Evolutionary conservation across 2,113 vertebrate species (phyloP).

Genomic region (Cephalopterus ornatus): DNA sequence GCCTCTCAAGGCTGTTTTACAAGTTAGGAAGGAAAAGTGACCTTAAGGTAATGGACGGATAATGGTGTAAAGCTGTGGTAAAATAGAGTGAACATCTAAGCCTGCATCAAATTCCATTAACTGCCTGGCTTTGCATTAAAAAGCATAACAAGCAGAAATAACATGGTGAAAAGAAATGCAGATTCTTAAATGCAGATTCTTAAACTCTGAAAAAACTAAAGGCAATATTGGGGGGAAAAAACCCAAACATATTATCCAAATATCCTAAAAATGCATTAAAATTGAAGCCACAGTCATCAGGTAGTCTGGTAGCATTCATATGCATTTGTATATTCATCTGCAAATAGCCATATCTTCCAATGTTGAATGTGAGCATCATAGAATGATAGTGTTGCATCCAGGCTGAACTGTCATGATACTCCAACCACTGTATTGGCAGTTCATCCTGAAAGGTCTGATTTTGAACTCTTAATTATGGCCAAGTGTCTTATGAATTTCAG

Average conservation of each 20-base stretch:
- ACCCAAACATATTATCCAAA: background rate
- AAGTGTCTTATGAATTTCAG: background rate
- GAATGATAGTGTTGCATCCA: background rate
- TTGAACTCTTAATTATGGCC: background rate
- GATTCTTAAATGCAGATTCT: background rate
- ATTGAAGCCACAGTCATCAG: background rate
- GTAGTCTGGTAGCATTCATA: background rate
- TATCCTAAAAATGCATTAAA: background rate
- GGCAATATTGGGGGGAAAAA: fast-evolving
- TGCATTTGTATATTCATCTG: background rate
- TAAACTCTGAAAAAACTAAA: background rate
- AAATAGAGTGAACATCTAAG: background rate
- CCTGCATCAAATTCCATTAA: background rate
- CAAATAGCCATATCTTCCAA: background rate
- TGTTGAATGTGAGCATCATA: background rate
- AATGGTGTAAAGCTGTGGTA: background rate
- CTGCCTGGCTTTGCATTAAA: background rate
- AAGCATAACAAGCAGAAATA: background rate
- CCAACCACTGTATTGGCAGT: background rate
- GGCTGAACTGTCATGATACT: background rate
- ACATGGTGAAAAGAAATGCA: background rate
- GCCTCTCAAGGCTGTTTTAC: background rate
- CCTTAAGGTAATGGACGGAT: background rate
- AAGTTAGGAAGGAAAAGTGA: background rate
- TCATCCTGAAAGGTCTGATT: background rate